phyloP scores from a whole-genome alignment of 2,797 vertebrate genomes.

The Enoplosus armatus region DNA sequence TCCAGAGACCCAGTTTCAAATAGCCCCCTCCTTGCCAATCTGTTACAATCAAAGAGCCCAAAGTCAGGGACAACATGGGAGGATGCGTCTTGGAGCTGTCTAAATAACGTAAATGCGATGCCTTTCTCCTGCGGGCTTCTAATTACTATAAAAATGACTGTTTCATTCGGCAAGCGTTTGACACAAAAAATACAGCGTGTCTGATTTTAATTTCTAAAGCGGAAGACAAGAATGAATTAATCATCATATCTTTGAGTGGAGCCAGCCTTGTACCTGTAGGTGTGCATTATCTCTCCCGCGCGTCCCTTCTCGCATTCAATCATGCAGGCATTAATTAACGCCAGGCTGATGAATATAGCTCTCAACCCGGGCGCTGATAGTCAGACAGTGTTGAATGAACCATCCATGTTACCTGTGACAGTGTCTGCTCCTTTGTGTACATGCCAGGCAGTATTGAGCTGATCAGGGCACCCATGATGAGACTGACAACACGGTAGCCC shows the following conservation, averaged over 20 bases:
- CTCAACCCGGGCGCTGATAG: conserved; percentile 65
- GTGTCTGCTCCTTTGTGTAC: conserved; percentile 61
- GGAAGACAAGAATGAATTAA: conserved; percentile 75
- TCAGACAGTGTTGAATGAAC: conserved; percentile 64
- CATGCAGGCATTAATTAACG: conserved; percentile 80
- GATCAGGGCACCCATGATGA: conserved; percentile 49
- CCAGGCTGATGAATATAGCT: conserved; percentile 76
- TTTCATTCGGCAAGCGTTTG: conserved; percentile 67
- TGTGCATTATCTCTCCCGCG: conserved; percentile 76
- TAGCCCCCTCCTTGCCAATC: conserved; percentile 70
- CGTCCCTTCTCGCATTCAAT: conserved; percentile 73
- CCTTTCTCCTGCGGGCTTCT: conserved; percentile 45
- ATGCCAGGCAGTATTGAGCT: conserved; percentile 47
- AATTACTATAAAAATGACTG: conserved; percentile 68
- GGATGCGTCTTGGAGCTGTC: conserved; percentile 39
- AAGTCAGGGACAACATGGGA: conserved; percentile 53
- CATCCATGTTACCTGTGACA: conserved; percentile 57
- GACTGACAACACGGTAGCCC: conserved; percentile 35
- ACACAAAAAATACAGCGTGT: conserved; percentile 67
- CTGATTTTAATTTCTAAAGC: conserved; percentile 74
- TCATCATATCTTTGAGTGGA: conserved; percentile 73
- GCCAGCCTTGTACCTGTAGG: conserved; percentile 73
- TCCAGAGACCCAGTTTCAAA: conserved; percentile 78
- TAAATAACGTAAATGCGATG: conserved; percentile 42
- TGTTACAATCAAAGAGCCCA: conserved; percentile 70